Evolutionary conservation across 1,140 invertebrate species (phyloP), one percentile per base, ranked within the genome.

Genomic region (Bombus consobrinus): DNA sequence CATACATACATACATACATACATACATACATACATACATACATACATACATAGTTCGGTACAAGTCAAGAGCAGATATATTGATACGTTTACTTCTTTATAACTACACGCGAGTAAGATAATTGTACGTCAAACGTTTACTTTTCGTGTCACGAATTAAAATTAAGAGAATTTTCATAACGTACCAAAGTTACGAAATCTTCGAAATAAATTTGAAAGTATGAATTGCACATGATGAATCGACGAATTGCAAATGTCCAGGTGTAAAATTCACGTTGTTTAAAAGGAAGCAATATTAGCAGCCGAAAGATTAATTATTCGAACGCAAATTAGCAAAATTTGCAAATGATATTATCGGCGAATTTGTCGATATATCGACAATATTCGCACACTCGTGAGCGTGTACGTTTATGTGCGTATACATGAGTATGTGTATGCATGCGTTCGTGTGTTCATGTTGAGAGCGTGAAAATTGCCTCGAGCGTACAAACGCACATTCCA

Each of bases 151-250:
- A 39, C 0, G 0, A 43, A 73, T 57, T 53, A 41, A 79, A 73
- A 81, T 73, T 81, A 64, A 78, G 18, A 32, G 3, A 64, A 62
- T 77, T 77, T 39, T 47, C 34, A 28, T 57, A n/a, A 59, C 28
- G 80, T 25, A 59, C 39, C 28, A 41, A 59, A 62, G 41, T n/a
- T 32, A 15, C 18, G 59, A 57, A 53, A 72, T 53, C n/a, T 73
- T 53, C 37, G 13, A 47, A 81, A 59, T 47, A 81, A 81, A 73
- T 39, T 10, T 81, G 68, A 73, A 73, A 81, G 80, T 81, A 72
- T 39, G 18, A 68, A 34, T 71, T 66, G 1, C 22, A n/a, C 28
- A 13, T 5, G 12, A 62, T n/a, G 59, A n/a, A 53, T 57, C 25
- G 57, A 28, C 28, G 10, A 69, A 37, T 53, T 32, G 10, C 28